Evolutionary conservation across 2,113 vertebrate species (phyloP), one percentile per base, ranked within the genome.

Genomic region (Psittacara wagleri): DNA sequence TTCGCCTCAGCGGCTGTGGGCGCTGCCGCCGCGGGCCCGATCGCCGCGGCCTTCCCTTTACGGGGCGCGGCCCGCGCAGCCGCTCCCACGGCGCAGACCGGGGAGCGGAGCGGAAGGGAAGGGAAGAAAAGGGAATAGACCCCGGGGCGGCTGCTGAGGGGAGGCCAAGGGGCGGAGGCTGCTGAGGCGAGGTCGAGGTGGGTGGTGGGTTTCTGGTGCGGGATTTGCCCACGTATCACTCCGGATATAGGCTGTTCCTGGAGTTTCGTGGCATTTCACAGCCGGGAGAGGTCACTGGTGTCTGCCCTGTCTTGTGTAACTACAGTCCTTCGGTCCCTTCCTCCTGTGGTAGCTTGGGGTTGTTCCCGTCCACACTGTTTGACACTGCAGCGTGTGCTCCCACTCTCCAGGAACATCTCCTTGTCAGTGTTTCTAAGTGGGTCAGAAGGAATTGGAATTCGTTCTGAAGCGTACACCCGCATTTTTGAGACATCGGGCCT

Each of bases 401-500:
- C 51, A 4, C 55, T 37, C 14, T 35, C 41, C 12, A 3, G 59
- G 14, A 73, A 13, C 5, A 1, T 1, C 13, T 13, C 55, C 22
- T 6, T 23, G 22, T 4, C 8, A 5, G 20, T 27, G 5, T 46
- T 37, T 31, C 5, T 6, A 17, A 25, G 46, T 17, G 64, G 19
- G 13, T 25, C 22, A 9, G 68, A 24, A 69, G 29, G 44, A 72
- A 28, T 23, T 15, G 1, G 44, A 52, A 11, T 23, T n/a, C 6
- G 0, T 2, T 23, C 55, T 3, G 46, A 9, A 17, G 27, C 1
- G 2, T 15, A 11, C 48, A 5, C 25, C 0, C 1, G 16, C 1
- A 3, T 18, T 23, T 14, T 4, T 7, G 7, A 15, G 29, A 31
- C 1, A 35, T 59, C 33, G 33, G 57, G 22, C 57, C 7, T 59